phyloP scores from a whole-genome alignment of 2,113 vertebrate species.

The Caranx ignobilis region DNA sequence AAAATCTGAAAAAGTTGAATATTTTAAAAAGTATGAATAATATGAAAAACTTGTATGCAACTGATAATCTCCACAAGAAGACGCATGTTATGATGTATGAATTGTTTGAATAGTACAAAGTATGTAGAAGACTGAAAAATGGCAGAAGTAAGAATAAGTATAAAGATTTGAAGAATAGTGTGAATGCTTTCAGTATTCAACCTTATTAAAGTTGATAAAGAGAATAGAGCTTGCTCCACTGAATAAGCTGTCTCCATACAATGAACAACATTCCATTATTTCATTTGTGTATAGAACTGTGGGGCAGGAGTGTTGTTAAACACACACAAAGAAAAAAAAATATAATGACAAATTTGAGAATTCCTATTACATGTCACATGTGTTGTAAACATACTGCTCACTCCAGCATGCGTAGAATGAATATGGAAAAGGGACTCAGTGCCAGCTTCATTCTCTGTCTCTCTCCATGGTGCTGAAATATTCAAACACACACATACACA shows the following conservation, averaged over 20 bases:
- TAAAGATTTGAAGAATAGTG: no score
- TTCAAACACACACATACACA: conserved; percentile 30
- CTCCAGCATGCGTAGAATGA: conserved; percentile 17
- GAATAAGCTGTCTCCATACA: not conserved
- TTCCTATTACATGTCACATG: conserved; percentile 18
- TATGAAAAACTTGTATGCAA: no score
- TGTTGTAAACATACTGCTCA: conserved; percentile 8
- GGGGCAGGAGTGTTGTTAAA: not conserved
- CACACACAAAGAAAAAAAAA: not conserved
- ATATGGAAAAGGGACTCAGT: conserved; percentile 11
- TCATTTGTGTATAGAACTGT: not conserved
- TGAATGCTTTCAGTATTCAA: no score
- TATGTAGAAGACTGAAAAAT: no score
- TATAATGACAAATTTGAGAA: not conserved
- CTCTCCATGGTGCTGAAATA: conserved; percentile 55
- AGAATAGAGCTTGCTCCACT: not conserved
- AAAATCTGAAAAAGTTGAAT: no score
- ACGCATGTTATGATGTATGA: no score
- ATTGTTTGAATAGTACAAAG: no score
- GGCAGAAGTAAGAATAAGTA: no score
- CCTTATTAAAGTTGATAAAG: not conserved
- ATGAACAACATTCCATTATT: not conserved
- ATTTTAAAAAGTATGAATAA: no score
- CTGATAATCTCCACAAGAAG: no score
- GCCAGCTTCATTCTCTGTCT: not conserved